These are phyloP conservation scores for Lepus oiostolus DNA, from an alignment of 2,797 vertebrate genomes.

Conservation along the genomic window DNA sequence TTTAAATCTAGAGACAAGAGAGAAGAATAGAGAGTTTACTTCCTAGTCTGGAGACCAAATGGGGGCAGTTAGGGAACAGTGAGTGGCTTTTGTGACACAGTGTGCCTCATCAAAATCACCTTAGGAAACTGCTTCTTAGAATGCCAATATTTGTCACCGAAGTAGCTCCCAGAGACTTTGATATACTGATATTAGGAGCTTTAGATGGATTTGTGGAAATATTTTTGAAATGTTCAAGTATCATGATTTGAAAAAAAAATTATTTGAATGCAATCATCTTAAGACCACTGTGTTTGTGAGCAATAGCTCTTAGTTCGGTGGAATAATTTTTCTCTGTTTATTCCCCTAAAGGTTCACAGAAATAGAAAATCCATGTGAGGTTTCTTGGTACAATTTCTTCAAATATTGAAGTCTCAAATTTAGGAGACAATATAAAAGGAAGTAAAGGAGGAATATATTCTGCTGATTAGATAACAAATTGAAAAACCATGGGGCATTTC, in stretches of 20 bases:
- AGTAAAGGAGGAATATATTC: constrained; percentile 80
- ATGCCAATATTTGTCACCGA: not conserved
- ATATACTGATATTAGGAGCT: constrained; percentile 63
- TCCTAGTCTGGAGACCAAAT: not conserved
- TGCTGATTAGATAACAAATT: constrained; percentile 81
- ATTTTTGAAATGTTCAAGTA: constrained; percentile 66
- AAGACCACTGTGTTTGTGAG: constrained; percentile 71
- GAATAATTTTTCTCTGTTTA: constrained; percentile 83
- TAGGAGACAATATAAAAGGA: constrained; percentile 74
- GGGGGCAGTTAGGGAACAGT: not conserved
- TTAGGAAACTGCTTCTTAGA: constrained; percentile 56
- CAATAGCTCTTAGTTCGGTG: constrained; percentile 72
- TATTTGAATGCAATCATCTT: constrained; percentile 69
- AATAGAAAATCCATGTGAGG: constrained; percentile 85
- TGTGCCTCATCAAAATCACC: constrained; percentile 7
- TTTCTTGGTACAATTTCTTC: constrained; percentile 85
- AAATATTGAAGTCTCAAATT: constrained; percentile 81
- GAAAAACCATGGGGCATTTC: constrained; percentile 75
- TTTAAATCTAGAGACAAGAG: not conserved
- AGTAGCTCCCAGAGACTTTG: constrained; percentile 23
- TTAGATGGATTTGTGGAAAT: constrained; percentile 63
- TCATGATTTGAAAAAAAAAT: constrained; percentile 62
- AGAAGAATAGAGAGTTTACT: not conserved
- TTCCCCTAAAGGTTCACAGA: constrained; percentile 82
- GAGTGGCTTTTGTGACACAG: not conserved